These are phyloP conservation scores for Suricata suricatta DNA, from an alignment of 2,113 vertebrate genomes.

Conservation along the genomic window DNA sequence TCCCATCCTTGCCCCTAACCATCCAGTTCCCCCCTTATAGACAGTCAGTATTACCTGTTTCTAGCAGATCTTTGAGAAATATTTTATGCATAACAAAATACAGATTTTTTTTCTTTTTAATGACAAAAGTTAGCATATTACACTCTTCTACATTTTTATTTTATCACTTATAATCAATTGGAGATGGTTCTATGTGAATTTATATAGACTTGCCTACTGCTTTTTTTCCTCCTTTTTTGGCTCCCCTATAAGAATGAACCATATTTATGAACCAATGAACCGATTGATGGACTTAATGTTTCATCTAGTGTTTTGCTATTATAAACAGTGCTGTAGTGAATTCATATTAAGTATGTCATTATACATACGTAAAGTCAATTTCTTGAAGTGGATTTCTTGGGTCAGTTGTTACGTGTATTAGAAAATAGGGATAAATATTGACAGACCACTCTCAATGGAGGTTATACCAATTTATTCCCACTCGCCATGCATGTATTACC, in stretches of 20 bases:
- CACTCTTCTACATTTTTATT: background rate
- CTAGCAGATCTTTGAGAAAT: conserved; percentile 11
- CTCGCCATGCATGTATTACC: background rate
- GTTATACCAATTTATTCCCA: background rate
- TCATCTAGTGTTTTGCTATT: background rate
- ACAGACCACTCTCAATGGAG: background rate
- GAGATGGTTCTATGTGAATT: background rate
- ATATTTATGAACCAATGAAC: background rate
- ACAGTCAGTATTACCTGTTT: background rate
- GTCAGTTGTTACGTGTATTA: background rate
- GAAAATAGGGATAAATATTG: background rate
- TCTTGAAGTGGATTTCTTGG: conserved; percentile 1
- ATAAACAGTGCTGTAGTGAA: background rate
- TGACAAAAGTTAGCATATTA: background rate
- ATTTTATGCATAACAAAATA: conserved; percentile 19
- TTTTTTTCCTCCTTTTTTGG: background rate
- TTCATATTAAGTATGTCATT: background rate
- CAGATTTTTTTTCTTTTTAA: background rate
- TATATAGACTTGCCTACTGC: background rate
- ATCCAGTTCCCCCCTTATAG: background rate
- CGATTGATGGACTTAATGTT: background rate
- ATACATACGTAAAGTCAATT: background rate
- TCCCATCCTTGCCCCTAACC: background rate
- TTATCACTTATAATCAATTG: background rate
- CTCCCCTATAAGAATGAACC: background rate